Percentiles rank a stretch among this genome's conserved stretches.
phyloP scores from a whole-genome alignment of 2,888 invertebrate genomes.

The Lapara coniferarum region DNA sequence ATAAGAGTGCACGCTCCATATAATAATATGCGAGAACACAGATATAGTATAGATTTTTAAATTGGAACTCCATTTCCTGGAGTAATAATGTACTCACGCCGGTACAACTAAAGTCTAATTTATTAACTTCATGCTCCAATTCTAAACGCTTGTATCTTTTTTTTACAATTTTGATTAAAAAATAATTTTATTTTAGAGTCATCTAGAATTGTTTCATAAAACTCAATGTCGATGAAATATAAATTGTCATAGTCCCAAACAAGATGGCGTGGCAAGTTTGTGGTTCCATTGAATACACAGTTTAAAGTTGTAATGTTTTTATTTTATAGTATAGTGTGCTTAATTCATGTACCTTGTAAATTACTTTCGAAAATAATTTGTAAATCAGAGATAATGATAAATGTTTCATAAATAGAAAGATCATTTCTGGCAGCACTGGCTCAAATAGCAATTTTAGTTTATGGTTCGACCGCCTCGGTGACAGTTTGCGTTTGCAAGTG shows the following conservation, averaged over 20 bases:
- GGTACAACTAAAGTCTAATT: too few species aligned
- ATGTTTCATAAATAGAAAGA: neutral
- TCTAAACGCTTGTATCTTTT: too few species aligned
- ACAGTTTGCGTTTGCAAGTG: constrained; percentile 61
- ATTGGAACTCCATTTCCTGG: too few species aligned
- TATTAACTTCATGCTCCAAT: too few species aligned
- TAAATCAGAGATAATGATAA: constrained; percentile 5
- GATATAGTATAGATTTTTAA: too few species aligned
- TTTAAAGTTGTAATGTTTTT: neutral
- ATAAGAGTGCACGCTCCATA: too few species aligned
- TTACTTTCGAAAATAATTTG: neutral
- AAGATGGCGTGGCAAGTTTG: too few species aligned
- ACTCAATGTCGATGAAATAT: neutral
- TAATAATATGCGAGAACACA: too few species aligned
- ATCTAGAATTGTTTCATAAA: neutral
- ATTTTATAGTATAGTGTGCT: neutral
- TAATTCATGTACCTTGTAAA: too few species aligned
- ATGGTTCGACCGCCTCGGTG: constrained; percentile 61
- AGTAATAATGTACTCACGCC: too few species aligned
- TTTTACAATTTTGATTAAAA: too few species aligned
- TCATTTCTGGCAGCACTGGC: constrained; percentile 23
- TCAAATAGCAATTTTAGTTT: constrained; percentile 40
- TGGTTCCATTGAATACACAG: too few species aligned
- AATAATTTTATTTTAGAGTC: neutral
- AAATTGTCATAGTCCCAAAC: neutral